Percentiles rank a stretch among this genome's conserved stretches.
Evolutionary conservation across 2,888 invertebrate genomes (phyloP).

Genomic region (Catonia carolina): DNA sequence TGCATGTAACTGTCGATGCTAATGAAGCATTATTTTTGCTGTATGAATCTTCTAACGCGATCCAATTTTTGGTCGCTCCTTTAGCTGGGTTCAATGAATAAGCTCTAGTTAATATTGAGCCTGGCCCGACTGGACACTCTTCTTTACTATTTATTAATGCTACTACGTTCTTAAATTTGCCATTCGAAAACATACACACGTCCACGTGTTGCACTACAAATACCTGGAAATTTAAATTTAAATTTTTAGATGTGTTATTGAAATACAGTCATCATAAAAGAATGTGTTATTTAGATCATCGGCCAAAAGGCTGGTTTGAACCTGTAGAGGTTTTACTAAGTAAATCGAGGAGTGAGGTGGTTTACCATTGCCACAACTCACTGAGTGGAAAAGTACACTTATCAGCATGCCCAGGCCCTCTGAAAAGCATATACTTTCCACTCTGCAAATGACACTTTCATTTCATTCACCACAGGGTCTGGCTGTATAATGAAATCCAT

Average conservation of each 20-base stretch:
- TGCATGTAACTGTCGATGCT: conserved; percentile 51
- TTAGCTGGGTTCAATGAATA: conserved; percentile 63
- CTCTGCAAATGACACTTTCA: too few relatives aligned
- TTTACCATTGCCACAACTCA: too few relatives aligned
- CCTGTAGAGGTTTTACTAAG: too few relatives aligned
- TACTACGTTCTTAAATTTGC: conserved; percentile 90
- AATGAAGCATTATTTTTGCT: conserved; percentile 54
- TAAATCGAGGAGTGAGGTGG: too few relatives aligned
- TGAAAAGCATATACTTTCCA: too few relatives aligned
- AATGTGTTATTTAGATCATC: too few relatives aligned
- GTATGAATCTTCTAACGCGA: conserved; percentile 79
- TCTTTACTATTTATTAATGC: conserved; percentile 57
- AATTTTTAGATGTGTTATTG: background rate
- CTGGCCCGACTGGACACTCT: conserved; percentile 58
- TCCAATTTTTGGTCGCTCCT: conserved; percentile 84
- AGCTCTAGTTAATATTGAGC: conserved; percentile 51
- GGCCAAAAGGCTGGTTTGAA: too few relatives aligned
- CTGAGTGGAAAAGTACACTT: too few relatives aligned
- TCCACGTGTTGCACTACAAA: conserved; percentile 84
- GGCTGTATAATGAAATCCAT: too few relatives aligned
- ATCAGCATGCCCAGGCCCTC: too few relatives aligned
- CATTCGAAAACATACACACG: conserved; percentile 92
- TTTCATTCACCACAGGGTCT: too few relatives aligned
- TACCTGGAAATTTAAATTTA: conserved; percentile 50
- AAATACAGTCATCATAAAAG: too few relatives aligned